A percentile compares a stretch with the other conserved stretches of the same genome.
Conservation (phyloP, 2,888 invertebrate genomes). For the Cerceris ruficornis region DNA sequence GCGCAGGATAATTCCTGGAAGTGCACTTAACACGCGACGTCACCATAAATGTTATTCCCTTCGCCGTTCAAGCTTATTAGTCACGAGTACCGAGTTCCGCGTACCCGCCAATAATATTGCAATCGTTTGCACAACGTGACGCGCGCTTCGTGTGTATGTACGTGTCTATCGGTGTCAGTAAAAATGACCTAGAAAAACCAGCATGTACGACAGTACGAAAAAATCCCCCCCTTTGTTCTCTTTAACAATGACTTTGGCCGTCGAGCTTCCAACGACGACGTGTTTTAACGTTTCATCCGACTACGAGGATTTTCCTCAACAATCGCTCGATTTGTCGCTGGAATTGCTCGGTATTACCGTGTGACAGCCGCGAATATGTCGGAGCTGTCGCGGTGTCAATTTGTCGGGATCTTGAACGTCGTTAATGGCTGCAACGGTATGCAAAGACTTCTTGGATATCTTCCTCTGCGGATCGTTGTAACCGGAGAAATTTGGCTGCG, state of each 20-base stretch:
- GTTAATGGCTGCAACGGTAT: slow-evolving; percentile 56
- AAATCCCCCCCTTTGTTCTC: background rate
- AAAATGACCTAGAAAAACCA: slow-evolving; percentile 9
- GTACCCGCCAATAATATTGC: background rate
- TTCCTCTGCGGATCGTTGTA: slow-evolving; percentile 62
- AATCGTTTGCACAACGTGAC: background rate
- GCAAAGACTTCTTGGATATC: slow-evolving; percentile 64
- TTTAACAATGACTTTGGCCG: too few species aligned
- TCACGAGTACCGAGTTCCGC: background rate
- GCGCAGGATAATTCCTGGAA: background rate
- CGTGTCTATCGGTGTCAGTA: background rate
- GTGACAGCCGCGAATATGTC: slow-evolving; percentile 71
- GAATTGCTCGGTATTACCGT: slow-evolving; percentile 70
- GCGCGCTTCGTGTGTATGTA: background rate
- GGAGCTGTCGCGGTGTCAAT: slow-evolving; percentile 58
- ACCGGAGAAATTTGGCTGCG: slow-evolving; percentile 62
- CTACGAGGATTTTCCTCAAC: slow-evolving; percentile 50
- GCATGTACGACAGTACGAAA: background rate
- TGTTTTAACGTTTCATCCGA: background rate
- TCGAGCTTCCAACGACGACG: background rate
- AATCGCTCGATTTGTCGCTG: slow-evolving; percentile 72
- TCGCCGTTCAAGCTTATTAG: background rate
- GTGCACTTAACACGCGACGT: slow-evolving; percentile 31
- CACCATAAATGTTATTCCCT: slow-evolving; percentile 13
- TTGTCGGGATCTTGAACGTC: slow-evolving; percentile 54